phyloP scores from a whole-genome alignment of 2,888 invertebrate species.

The Diaphora mendica region DNA sequence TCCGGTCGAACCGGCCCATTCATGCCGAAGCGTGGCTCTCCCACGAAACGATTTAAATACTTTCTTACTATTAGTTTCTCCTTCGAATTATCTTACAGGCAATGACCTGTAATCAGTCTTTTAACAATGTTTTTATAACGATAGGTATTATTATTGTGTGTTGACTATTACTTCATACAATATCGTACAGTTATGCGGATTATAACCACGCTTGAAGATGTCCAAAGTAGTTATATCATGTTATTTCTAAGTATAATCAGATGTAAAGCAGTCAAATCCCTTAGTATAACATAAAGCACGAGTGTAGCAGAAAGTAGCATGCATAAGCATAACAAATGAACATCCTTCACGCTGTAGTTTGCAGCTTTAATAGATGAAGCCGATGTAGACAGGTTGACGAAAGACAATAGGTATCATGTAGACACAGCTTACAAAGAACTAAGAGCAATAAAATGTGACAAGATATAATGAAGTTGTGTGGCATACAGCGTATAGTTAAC shows the following conservation, averaged over 20 bases:
- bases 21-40: no score
- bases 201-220: background rate
- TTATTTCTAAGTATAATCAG: background rate
- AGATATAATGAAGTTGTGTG: slow-evolving; percentile 51
- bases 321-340: background rate
- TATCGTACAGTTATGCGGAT: background rate
- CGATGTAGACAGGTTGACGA: background rate
- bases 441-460: slow-evolving; percentile 46
- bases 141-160: background rate
- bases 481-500: slow-evolving; percentile 47
- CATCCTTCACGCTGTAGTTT: background rate
- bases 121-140: background rate
- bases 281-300: background rate
- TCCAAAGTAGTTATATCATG: background rate
- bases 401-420: background rate
- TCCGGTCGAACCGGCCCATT: no score
- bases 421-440: slow-evolving; percentile 24
- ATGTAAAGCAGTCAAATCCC: background rate
- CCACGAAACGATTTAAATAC: no score
- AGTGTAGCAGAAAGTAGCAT: background rate
- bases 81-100: background rate
- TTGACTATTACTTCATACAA: background rate
- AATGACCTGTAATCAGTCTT: background rate
- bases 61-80: background rate
- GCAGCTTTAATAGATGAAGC: background rate